A percentile compares a stretch with the other conserved stretches of the same genome.
phyloP scores from a whole-genome alignment of 2,113 vertebrate species.

The Labrus mixtus region DNA sequence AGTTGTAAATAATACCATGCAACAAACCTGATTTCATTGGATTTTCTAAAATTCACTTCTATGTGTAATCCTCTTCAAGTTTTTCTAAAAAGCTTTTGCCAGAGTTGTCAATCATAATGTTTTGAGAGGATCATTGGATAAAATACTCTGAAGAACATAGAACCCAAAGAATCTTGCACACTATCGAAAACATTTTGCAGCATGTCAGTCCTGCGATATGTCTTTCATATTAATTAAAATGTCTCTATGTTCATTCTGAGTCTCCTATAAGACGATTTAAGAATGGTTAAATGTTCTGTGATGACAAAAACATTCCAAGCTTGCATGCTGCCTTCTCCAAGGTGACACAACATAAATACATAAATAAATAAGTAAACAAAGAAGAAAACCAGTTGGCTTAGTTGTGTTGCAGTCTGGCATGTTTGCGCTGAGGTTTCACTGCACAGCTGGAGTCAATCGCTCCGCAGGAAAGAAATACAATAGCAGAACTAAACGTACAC shows the following conservation, averaged over 20 bases:
- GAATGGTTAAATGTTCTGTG: background rate
- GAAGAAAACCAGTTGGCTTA: conserved; percentile 25
- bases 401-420: background rate
- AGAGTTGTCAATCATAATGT: background rate
- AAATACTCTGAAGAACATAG: background rate
- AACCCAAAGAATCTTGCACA: background rate
- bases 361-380: background rate
- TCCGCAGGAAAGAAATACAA: conserved; percentile 28
- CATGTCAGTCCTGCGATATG: background rate
- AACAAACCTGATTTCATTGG: background rate
- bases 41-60: background rate
- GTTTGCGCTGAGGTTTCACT: conserved; percentile 35
- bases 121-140: background rate
- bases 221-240: background rate
- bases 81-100: background rate
- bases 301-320: background rate
- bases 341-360: background rate
- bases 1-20: background rate
- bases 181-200: background rate
- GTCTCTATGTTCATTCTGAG: background rate
- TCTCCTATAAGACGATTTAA: no score
- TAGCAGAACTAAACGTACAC: conserved; percentile 37
- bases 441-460: conserved; percentile 44
- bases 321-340: background rate
- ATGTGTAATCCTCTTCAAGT: background rate